Conservation (phyloP, 2,797 vertebrate species). For the Pempheris klunzingeri region DNA sequence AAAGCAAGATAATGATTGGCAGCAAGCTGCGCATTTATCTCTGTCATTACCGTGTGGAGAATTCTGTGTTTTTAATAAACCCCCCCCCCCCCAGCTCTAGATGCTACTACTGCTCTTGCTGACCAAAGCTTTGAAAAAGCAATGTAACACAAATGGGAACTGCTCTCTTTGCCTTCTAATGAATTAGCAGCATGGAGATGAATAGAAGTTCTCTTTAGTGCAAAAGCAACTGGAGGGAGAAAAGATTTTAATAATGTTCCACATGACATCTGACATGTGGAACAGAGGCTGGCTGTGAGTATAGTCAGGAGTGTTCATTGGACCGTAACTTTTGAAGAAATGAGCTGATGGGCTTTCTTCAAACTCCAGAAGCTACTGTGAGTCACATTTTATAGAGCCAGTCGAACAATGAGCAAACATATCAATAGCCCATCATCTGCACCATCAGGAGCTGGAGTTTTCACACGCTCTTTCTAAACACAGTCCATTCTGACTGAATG, state of each 20-base stretch:
- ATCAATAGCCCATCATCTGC: slow-evolving; percentile 49
- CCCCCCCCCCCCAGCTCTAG: slow-evolving; percentile 30
- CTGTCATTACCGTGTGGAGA: slow-evolving; percentile 43
- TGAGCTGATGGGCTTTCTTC: slow-evolving; percentile 23
- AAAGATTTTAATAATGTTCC: slow-evolving; percentile 19
- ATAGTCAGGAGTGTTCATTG: slow-evolving; percentile 27
- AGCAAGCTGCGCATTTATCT: slow-evolving; percentile 52
- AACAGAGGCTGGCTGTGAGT: slow-evolving; percentile 13
- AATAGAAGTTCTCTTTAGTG: slow-evolving; percentile 15
- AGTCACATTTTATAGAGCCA: slow-evolving; percentile 47
- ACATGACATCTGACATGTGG: slow-evolving; percentile 5
- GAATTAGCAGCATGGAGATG: slow-evolving; percentile 38
- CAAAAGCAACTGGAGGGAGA: slow-evolving; percentile 33
- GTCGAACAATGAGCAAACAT: slow-evolving; percentile 49
- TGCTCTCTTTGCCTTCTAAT: slow-evolving; percentile 38
- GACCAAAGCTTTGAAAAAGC: slow-evolving; percentile 24
- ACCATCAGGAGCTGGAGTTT: slow-evolving; percentile 38
- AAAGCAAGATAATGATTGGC: slow-evolving; percentile 63
- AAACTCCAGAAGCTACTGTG: slow-evolving; percentile 30
- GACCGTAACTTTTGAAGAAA: slow-evolving; percentile 30
- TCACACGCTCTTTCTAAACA: slow-evolving; percentile 1
- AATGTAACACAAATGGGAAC: slow-evolving; percentile 39
- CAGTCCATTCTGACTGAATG: slow-evolving; percentile 1
- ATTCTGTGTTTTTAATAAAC: slow-evolving; percentile 56
- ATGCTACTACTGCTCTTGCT: slow-evolving; percentile 26